Base-by-base conservation (phyloP, 2,888 invertebrate species). In the Beris chalybata region DNA sequence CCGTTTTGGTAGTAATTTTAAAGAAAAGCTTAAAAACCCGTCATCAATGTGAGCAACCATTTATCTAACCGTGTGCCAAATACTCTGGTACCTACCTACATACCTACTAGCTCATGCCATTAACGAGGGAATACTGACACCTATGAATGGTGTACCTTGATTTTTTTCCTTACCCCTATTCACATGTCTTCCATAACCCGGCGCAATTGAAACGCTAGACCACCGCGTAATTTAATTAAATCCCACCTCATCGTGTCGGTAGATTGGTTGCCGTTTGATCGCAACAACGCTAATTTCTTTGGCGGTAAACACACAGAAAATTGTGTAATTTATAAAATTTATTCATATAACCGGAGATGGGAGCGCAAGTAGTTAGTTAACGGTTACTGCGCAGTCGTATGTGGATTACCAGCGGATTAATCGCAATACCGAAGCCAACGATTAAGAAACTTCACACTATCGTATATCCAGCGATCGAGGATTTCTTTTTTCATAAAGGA, bases 311-410 rank as follows among this genome's bases (percentile, higher is more conserved):
- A 48, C n/a, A 48, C n/a, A 48, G 47, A 12, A 22, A n/a, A 45
- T 58, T 58, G 45, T 44, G 58, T 29, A 58, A 58, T 45, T 15
- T 44, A 55, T 57, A 47, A 58, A 58, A 58, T 58, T 58, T 58
- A 56, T 56, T 52, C 52, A 52, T 52, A 52, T 38, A 3, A 5
- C 1, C 38, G 15, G 5, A 31, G 6, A 31, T 54, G 30, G 32
- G 4, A 15, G 56, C 56, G 43, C 56, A 38, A 56, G 54, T 56
- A 43, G 56, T 56, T 54, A 38, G 56, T 56, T 15, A 56, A n/a
- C 56, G 22, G 22, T 56, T 56, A 54, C 31, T 54, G 31, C 31
- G 32, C 31, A 31, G 3, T 31, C 54, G 31, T n/a, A 31, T 30
- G 31, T 54, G 54, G 30, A 54, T 31, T 54, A 31, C 29, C 32